Evolutionary conservation across 1,140 invertebrate species (phyloP), one percentile per base, ranked within the genome.

Genomic region (Scaptomyza pallida): DNA sequence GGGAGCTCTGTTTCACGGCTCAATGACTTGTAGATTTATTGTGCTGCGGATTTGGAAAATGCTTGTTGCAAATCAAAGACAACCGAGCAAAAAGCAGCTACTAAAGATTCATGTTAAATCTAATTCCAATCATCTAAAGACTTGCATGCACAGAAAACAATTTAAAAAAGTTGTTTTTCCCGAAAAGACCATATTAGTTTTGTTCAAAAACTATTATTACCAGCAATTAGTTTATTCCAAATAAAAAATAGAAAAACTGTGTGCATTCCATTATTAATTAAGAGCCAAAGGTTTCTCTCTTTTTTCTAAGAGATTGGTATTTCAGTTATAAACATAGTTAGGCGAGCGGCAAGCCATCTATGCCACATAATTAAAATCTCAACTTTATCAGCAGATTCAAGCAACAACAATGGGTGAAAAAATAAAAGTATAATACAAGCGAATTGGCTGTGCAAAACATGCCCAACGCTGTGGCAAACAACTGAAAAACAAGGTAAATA

Each of bases 401-500:
- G 2, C 21, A 52, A 60, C 33, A 62, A 52, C 15, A 37, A 51
- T 17, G 48, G 15, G 5, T n/a, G 23, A 6, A 26, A 26, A 26
- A 26, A 26, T 3, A 21, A n/a, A n/a, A 1, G 23, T 26, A 26
- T 44, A 30, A 10, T 47, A 68, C 35, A 55, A 51, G 21, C n/a
- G 35, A 41, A 55, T 40, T 55, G 47, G 70, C 37, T 54, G 37
- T 43, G 41, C 26, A 69, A 70, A 79, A 76, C 65, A 67, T 19
- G 61, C 44, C 47, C 40, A 65, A 71, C 62, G 65, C 61, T 56
- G 65, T 56, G 23, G 55, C 48, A 80, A 81, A 80, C 73, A 80
- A 81, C 61, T 59, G 70, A 73, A 75, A 73, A 85, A 75, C 76
- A 79, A 80, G 81, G 76, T 76, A 85, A 80, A 83, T 85, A 85